Percentiles rank a stretch among this genome's conserved stretches.
Conservation (phyloP, 2,113 vertebrate species). For the Pycnonotus jocosus region DNA sequence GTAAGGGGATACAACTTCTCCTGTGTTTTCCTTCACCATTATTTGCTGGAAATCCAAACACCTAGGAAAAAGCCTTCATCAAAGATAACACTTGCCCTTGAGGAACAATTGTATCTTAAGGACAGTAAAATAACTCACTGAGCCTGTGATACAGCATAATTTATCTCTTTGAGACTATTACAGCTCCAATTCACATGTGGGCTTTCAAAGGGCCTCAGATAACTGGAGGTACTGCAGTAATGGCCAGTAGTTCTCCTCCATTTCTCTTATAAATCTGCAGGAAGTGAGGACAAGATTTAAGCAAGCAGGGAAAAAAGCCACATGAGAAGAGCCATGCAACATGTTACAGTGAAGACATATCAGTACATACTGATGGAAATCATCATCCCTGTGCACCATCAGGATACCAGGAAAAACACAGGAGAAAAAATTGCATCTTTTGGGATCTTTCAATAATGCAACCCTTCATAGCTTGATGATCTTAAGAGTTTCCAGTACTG, state of each 20-base stretch:
- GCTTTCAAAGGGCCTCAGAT: neutral
- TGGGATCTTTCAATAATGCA: neutral
- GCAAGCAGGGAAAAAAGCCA: neutral
- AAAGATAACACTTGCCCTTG: neutral
- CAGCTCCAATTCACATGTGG: neutral
- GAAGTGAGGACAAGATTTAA: neutral
- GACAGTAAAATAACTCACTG: neutral
- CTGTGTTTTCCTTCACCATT: neutral
- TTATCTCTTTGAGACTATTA: neutral
- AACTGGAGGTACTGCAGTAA: neutral
- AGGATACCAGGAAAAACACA: neutral
- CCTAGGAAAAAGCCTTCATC: neutral
- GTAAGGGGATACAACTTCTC: neutral
- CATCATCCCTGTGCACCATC: neutral
- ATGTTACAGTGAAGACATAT: neutral
- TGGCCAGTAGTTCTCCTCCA: neutral
- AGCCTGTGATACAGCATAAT: neutral
- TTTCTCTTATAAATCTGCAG: neutral
- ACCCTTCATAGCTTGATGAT: neutral
- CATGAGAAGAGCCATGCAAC: neutral
- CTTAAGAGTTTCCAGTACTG: neutral
- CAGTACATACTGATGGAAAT: neutral
- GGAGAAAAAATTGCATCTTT: neutral
- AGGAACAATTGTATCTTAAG: neutral
- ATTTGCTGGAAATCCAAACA: neutral